Evolutionary conservation across 1,140 invertebrate genomes (phyloP).

Genomic region (Solenopsis invicta): DNA sequence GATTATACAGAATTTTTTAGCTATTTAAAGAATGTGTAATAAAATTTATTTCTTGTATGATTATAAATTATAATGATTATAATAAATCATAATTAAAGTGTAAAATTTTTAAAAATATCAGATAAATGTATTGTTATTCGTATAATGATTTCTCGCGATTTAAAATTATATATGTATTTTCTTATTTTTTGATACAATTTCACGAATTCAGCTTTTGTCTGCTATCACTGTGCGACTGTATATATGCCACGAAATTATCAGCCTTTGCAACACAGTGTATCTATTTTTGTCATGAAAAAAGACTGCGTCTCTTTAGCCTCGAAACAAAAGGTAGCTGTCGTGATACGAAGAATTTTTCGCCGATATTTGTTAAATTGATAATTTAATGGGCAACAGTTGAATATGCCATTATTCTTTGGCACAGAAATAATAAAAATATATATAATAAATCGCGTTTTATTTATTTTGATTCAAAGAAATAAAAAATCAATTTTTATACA

Average conservation of each 20-base stretch:
- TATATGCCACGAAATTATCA: not conserved
- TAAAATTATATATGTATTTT: conserved; percentile 2
- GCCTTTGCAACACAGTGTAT: not conserved
- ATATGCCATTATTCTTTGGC: not conserved
- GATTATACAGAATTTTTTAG: not conserved
- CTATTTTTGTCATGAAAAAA: conserved; percentile 16
- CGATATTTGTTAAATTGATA: not conserved
- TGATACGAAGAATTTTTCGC: not conserved
- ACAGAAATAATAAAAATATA: not conserved
- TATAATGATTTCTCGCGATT: not conserved
- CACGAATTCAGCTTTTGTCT: not conserved
- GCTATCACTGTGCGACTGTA: not conserved
- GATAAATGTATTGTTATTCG: not conserved
- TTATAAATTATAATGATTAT: too few species aligned
- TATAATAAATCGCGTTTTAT: not conserved
- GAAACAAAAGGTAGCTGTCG: not conserved
- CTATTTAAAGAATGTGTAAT: not conserved
- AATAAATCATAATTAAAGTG: too few species aligned
- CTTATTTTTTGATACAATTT: conserved; percentile 15
- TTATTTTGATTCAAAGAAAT: not conserved
- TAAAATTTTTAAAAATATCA: not conserved
- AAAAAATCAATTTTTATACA: not conserved
- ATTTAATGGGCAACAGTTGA: not conserved
- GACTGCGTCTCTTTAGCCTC: not conserved
- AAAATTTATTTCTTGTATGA: not conserved